Base-by-base conservation (phyloP, 2,888 invertebrate genomes). In the Leptinotarsa peninsularis region DNA sequence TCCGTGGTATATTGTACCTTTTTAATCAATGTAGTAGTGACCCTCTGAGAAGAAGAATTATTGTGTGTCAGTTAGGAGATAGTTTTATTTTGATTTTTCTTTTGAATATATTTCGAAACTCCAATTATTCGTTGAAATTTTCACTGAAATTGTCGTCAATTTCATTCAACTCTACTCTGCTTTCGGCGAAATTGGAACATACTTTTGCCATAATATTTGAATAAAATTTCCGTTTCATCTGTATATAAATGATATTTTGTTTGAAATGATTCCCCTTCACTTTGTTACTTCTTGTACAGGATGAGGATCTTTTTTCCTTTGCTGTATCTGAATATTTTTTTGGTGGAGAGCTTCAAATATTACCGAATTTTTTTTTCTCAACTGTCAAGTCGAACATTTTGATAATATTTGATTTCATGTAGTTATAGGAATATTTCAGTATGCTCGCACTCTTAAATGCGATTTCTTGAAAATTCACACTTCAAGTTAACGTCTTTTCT, bases 11-110 rank as follows among this genome's bases (percentile, higher is more conserved):
- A 75, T 73, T 54, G 50, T 17, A 78, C 21, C 0, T 76, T 56
- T 67, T 74, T 52, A 5, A 78, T 78, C 23, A 71, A 18, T 49
- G 79, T 49, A 5, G 76, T 66, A 21, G 71, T 23, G 76, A 77
- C 18, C 71, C 70, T 23, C 76, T 49, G 54, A 76, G 66, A 69
- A 78, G 52, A 74, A 76, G 21, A 78, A 76, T 60, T 76, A 77
- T 66, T 79, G 71, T 33, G 76, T 75, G 21, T n/a, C 18, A 21
- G 70, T n/a, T 43, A 78, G 14, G 18, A 27, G n/a, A 15, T 52
- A 52, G 54, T 79, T 76, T n/a, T 73, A 50, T 23, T 43, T 80
- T 73, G 21, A 80, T 77, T 14, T 75, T 15, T 7, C 60, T 71
- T n/a, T 52, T 18, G 49, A 74, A 78, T 10, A 52, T 76, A 33